A percentile compares a stretch with the other conserved stretches of the same genome.
These are phyloP conservation scores for Eulemur rufifrons DNA, from an alignment of 2,113 vertebrate species.

Conservation along the genomic window DNA sequence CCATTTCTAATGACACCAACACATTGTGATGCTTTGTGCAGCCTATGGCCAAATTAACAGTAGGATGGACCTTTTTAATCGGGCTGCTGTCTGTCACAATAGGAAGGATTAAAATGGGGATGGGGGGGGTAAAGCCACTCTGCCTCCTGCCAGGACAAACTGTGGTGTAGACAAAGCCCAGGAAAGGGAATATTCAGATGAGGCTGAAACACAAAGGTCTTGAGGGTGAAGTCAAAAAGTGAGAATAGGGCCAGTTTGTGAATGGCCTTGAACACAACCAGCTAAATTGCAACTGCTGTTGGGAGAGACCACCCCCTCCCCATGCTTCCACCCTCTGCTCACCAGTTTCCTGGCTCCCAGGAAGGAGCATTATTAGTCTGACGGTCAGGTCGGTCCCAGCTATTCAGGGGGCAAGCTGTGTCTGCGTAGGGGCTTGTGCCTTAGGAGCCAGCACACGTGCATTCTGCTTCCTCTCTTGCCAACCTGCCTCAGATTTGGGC, in stretches of 20 bases:
- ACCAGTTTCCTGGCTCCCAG: neutral
- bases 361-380: fast-evolving
- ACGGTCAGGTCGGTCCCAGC: neutral
- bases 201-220: neutral
- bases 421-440: neutral
- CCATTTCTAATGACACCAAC: neutral
- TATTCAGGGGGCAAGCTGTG: fast-evolving
- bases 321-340: neutral
- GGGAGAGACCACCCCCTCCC: neutral
- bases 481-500: fast-evolving
- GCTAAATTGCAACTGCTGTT: neutral
- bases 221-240: neutral
- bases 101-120: neutral
- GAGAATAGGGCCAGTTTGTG: neutral
- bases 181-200: neutral
- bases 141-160: neutral
- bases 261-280: neutral
- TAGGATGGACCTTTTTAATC: neutral
- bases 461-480: neutral
- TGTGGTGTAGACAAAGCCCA: neutral
- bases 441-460: neutral
- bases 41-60: neutral
- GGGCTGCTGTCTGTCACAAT: neutral
- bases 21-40: neutral
- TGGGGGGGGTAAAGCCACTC: neutral